Conservation (phyloP, 2,888 invertebrate genomes). For the Lysandra coridon region DNA sequence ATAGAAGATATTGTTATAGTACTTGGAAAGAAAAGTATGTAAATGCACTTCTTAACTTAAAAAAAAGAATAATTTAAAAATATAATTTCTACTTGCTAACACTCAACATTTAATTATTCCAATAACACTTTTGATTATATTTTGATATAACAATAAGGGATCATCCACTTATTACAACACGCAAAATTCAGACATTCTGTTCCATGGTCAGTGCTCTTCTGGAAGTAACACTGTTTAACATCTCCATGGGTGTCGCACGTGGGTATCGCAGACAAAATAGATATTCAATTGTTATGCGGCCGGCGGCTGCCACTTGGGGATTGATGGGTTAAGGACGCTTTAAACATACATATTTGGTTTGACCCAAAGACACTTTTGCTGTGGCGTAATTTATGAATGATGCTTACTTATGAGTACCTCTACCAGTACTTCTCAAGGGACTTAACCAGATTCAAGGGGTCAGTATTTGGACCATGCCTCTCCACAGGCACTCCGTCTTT, state of each 20-base stretch:
- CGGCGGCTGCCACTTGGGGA: no score
- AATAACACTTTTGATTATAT: neutral
- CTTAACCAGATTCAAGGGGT: slow-evolving; percentile 74
- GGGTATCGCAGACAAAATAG: no score
- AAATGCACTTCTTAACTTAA: neutral
- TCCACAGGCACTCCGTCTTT: slow-evolving; percentile 85
- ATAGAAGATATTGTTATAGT: neutral
- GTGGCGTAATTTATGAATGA: neutral
- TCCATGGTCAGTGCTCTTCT: neutral
- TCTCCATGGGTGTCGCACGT: no score
- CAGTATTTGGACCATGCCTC: slow-evolving; percentile 82
- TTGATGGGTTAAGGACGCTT: no score
- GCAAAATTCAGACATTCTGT: neutral
- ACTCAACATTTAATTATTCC: neutral
- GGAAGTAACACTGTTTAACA: no score
- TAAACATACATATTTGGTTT: neutral
- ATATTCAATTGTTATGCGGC: no score
- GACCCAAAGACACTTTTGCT: neutral
- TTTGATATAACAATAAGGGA: neutral
- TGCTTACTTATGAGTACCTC: slow-evolving; percentile 37
- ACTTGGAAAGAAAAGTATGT: neutral
- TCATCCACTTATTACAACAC: neutral
- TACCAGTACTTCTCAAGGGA: slow-evolving; percentile 81
- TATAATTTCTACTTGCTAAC: neutral
- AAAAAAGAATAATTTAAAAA: neutral